A percentile compares a stretch with the other conserved stretches of the same genome.
These are phyloP conservation scores for Crotophaga sulcirostris DNA, from an alignment of 2,113 vertebrate genomes.

Conservation along the genomic window DNA sequence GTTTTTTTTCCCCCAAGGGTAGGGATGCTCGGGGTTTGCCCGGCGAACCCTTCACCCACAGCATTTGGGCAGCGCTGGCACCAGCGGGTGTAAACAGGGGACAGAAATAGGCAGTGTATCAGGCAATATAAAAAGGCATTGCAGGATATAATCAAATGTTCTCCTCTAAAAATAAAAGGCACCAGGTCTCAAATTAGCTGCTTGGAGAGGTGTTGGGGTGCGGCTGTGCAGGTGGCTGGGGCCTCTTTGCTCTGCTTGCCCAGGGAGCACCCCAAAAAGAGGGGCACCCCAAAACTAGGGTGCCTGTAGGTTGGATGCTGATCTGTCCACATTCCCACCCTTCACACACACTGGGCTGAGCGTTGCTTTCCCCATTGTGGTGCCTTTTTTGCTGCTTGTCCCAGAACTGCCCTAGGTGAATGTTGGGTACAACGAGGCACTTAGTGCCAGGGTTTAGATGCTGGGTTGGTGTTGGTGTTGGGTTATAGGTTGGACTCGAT, in stretches of 20 bases:
- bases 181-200: background rate
- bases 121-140: background rate
- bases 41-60: rapidly evolving
- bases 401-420: background rate
- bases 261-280: background rate
- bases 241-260: background rate
- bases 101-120: background rate
- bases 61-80: background rate
- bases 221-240: rapidly evolving
- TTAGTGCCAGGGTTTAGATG: too few species aligned
- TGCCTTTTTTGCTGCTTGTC: background rate
- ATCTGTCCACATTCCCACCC: background rate
- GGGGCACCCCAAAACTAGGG: background rate
- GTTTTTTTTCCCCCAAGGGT: background rate
- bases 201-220: background rate
- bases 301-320: background rate
- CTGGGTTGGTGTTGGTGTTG: too few species aligned
- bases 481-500: too few species aligned
- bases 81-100: rapidly evolving
- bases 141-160: background rate
- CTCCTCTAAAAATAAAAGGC: background rate
- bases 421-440: background rate
- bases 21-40: rapidly evolving
- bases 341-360: background rate
- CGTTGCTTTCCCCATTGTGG: background rate